A percentile compares a stretch with the other conserved stretches of the same genome.
Evolutionary conservation across 2,113 vertebrate genomes (phyloP).

Genomic region (Eptesicus fuscus): DNA sequence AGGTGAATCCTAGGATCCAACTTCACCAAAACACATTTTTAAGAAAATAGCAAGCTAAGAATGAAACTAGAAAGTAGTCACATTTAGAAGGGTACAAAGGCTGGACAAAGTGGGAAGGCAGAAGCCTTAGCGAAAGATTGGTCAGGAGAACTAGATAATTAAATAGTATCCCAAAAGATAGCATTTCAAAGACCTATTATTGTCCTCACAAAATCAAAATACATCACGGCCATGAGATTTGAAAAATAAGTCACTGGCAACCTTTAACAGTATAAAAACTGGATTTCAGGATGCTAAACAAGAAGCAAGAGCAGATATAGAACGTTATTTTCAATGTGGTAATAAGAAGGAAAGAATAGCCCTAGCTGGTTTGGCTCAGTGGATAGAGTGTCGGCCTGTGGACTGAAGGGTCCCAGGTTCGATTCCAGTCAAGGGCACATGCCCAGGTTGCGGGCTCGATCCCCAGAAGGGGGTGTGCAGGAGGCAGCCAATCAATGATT

Average conservation of each 20-base stretch:
- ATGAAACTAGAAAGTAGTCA: background rate
- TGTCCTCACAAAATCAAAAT: constrained; percentile 1
- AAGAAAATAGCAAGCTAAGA: constrained; percentile 16
- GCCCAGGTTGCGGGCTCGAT: too few relatives aligned
- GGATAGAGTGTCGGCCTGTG: too few relatives aligned
- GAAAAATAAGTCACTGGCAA: background rate
- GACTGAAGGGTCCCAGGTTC: too few relatives aligned
- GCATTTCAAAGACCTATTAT: background rate
- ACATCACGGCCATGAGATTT: background rate
- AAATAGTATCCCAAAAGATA: background rate
- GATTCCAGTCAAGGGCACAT: too few relatives aligned
- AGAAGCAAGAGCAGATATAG: background rate
- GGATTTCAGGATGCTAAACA: background rate
- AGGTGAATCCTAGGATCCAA: background rate
- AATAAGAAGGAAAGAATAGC: constrained; percentile 6
- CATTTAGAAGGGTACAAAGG: background rate
- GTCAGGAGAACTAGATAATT: background rate
- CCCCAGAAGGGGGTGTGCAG: too few relatives aligned
- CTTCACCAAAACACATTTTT: constrained; percentile 2
- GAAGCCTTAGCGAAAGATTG: background rate
- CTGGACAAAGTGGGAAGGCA: background rate
- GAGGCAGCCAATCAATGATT: too few relatives aligned
- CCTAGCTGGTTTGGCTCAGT: too few relatives aligned
- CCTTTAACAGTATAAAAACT: constrained; percentile 10
- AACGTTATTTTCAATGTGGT: constrained; percentile 21